These are phyloP conservation scores for Odontothrips loti DNA, from an alignment of 2,888 invertebrate species.

Conservation along the genomic window DNA sequence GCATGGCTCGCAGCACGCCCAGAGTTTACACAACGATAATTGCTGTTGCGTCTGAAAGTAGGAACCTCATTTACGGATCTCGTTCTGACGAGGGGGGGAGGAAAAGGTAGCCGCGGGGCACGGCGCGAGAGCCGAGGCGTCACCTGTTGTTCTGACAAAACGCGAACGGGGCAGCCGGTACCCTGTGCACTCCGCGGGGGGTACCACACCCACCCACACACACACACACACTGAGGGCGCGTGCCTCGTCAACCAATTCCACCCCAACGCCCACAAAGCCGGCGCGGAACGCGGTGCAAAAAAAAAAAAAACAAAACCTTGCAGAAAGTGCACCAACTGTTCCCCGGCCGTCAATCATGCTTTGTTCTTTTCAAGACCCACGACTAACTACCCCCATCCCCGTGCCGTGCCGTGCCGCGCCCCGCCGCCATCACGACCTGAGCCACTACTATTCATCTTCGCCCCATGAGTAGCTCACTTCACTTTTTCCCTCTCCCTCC, in stretches of 20 bases:
- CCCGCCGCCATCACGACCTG: neutral
- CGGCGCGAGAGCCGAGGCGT: neutral
- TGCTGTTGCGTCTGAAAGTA: neutral
- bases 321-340: neutral
- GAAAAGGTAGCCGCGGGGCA: neutral
- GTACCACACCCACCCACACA: too few relatives aligned
- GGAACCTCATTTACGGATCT: neutral
- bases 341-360: neutral
- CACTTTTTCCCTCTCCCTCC: neutral
- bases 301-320: neutral
- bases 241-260: too few relatives aligned
- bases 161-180: neutral
- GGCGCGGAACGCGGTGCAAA: neutral
- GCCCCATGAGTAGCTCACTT: constrained; percentile 2
- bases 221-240: too few relatives aligned
- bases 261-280: neutral
- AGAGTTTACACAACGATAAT: constrained; percentile 19
- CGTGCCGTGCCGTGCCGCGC: neutral
- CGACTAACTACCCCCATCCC: neutral
- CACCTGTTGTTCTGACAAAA: neutral
- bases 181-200: neutral
- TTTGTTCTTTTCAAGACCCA: neutral
- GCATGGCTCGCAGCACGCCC: too few relatives aligned
- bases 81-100: neutral
- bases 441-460: constrained; percentile 11